Base-by-base conservation (phyloP, 2,797 vertebrate species). In the Dendrocincla fuliginosa region DNA sequence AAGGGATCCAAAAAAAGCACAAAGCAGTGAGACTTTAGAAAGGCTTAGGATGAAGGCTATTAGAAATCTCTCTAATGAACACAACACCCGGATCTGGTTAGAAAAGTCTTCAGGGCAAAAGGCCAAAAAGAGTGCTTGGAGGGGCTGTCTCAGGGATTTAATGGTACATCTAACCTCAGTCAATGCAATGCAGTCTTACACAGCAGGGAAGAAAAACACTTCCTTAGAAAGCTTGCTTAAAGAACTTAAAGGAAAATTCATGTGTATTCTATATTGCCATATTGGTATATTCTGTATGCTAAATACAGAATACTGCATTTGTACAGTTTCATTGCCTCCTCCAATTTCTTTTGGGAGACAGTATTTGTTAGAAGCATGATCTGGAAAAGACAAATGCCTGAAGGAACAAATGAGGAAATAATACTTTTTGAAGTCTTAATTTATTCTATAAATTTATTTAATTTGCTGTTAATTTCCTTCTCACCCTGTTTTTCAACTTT, bases 201-300 rank as follows among this genome's bases (percentile, higher is more conserved):
- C 11, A 49, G 6, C 5, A 24, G 17, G 23, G 24, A 42, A 11
- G 13, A 17, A 41, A 49, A 23, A 28, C 0, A 1, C 7, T 61
- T 65, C 9, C 27, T 81, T 65, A 33, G 30, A 86, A 12, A 44
- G 4, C 20, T 78, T 84, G 16, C 13, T 56, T 53, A 46, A 88
- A 68, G 50, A 80, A 13, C 7, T 28, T 50, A 53, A 56, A 33
- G 27, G 13, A 60, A 60, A 89, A 87, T 17, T 47, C 2, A 8
- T 1, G 1, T 30, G 0, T 50, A 28, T 84, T 64, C 30, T 82
- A 3, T 69, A 41, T 25, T 67, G 28, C 20, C 35, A 1, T 49
- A 27, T 22, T 56, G 28, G 7, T 9, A 18, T 49, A 49, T 37
- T 60, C 20, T 11, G 4, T 35, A 18, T 32, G 16, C 6, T 37